These are phyloP conservation scores for Planococcus citri DNA, from an alignment of 1,140 invertebrate genomes.

Conservation along the genomic window DNA sequence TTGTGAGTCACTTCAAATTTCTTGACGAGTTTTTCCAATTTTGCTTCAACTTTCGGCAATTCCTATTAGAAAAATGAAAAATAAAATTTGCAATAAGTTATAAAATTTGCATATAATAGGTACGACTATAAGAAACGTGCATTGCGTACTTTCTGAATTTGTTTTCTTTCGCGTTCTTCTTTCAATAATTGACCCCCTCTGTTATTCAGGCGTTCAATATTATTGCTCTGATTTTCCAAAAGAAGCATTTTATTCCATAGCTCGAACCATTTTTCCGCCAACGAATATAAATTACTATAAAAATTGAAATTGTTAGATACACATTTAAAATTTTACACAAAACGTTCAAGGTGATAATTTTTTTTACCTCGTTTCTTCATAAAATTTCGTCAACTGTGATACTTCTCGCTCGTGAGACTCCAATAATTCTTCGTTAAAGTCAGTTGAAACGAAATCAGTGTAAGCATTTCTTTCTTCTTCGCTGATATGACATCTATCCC, in stretches of 20 bases:
- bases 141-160: slow-evolving; percentile 25
- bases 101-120: not conserved
- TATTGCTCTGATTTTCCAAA: slow-evolving; percentile 24
- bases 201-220: slow-evolving; percentile 25
- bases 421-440: slow-evolving; percentile 24
- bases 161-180: slow-evolving; percentile 27
- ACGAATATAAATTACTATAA: slow-evolving; percentile 23
- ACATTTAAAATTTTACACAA: not conserved
- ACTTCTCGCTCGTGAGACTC: slow-evolving; percentile 25
- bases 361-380: slow-evolving; percentile 24
- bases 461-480: slow-evolving; percentile 22
- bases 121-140: not conserved
- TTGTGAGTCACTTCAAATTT: slow-evolving; percentile 17
- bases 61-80: slow-evolving; percentile 18
- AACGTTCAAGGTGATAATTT: not conserved
- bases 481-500: slow-evolving; percentile 24
- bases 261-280: slow-evolving; percentile 24
- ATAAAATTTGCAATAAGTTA: not conserved
- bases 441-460: slow-evolving; percentile 15
- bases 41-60: slow-evolving; percentile 22
- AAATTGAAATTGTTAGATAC: not conserved
- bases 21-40: slow-evolving; percentile 18
- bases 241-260: slow-evolving; percentile 24
- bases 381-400: slow-evolving; percentile 22
- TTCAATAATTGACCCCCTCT: slow-evolving; percentile 26